Conservation (phyloP, 2,113 vertebrate genomes). For the Mormyrus iriodes region DNA sequence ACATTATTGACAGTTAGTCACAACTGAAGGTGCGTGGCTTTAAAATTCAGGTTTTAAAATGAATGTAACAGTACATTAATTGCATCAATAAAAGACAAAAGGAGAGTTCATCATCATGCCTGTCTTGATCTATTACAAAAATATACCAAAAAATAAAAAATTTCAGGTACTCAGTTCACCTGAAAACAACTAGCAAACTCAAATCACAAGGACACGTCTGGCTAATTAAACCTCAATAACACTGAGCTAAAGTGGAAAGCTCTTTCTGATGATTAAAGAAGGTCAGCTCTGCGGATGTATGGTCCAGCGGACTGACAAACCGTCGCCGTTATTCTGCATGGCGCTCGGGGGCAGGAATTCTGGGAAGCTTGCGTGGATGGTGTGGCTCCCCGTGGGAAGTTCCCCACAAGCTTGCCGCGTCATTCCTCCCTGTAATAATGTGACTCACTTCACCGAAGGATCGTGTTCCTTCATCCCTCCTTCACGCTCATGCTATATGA, state of each 20-base stretch:
- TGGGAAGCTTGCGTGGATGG: not conserved
- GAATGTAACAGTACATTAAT: not conserved
- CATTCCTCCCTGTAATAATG: not conserved
- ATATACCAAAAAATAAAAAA: not conserved
- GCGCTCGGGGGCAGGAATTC: not conserved
- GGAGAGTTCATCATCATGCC: not conserved
- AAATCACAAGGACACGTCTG: not conserved
- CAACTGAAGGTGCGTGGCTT: not conserved
- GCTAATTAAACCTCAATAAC: not conserved
- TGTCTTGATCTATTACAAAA: not conserved
- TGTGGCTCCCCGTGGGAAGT: not conserved
- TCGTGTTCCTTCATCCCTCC: not conserved
- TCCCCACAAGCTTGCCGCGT: not conserved
- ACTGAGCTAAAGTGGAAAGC: not conserved
- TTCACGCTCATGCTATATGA: not conserved
- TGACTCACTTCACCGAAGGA: not conserved
- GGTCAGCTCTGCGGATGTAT: not conserved
- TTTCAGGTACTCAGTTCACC: not conserved
- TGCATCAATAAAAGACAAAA: not conserved
- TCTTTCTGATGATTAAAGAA: not conserved
- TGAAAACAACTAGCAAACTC: not conserved
- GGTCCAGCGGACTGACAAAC: not conserved
- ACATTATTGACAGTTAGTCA: not conserved
- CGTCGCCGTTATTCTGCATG: not conserved
- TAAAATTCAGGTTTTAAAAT: not conserved